Percentiles rank a stretch among this genome's conserved stretches.
Conservation (phyloP, 2,113 vertebrate genomes). For the Nannospalax galili region DNA sequence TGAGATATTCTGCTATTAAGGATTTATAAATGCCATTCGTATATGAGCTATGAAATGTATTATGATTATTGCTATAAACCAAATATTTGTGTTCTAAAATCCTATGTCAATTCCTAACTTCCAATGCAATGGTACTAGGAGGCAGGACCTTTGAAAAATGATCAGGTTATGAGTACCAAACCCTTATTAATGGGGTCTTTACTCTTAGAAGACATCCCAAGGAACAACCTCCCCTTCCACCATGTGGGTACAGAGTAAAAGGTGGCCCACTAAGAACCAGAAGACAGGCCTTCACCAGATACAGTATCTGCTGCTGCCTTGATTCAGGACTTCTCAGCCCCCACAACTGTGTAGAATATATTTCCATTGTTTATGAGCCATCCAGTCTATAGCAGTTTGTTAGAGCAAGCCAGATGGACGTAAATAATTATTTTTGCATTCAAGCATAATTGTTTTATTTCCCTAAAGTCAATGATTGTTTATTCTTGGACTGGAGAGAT, state of each 20-base stretch:
- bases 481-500: not conserved
- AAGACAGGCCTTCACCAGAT: no score
- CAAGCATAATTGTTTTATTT: conserved; percentile 28
- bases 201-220: not conserved
- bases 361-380: not conserved
- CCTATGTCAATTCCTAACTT: not conserved
- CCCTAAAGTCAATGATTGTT: conserved; percentile 8
- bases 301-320: not conserved
- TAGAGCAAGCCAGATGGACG: not conserved
- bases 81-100: not conserved
- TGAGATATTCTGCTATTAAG: not conserved
- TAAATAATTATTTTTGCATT: not conserved
- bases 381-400: not conserved
- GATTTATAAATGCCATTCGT: not conserved
- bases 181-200: not conserved
- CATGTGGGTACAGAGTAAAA: not conserved
- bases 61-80: not conserved
- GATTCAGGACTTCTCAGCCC: no score
- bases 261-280: not conserved
- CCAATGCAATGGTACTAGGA: not conserved
- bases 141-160: not conserved
- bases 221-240: not conserved
- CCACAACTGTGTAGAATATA: not conserved
- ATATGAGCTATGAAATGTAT: not conserved
- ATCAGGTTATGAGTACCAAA: not conserved